Evolutionary conservation across 2,113 vertebrate species (phyloP).

Genomic region (Ahaetulla prasina): DNA sequence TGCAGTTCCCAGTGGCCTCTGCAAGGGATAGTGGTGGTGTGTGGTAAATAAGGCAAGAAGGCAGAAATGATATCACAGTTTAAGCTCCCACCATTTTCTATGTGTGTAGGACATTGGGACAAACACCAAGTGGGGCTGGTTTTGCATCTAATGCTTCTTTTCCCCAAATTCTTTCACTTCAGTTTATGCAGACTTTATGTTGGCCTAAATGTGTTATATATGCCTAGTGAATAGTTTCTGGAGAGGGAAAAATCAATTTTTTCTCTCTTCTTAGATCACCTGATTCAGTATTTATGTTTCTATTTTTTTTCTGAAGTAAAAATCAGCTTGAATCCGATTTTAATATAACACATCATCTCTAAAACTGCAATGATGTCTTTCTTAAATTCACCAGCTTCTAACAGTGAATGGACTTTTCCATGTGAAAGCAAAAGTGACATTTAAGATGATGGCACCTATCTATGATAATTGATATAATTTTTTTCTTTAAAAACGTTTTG

Average conservation of each 20-base stretch:
- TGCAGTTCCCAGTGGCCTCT: not conserved
- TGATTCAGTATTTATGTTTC: constrained; percentile 60
- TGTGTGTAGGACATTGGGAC: not conserved
- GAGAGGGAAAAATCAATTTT: constrained; percentile 40
- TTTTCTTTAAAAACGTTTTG: constrained; percentile 46
- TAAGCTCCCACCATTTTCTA: not conserved
- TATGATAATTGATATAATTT: constrained; percentile 4
- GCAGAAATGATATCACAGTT: not conserved
- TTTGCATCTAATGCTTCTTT: not conserved
- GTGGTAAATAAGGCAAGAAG: not conserved
- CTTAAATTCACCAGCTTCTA: not conserved
- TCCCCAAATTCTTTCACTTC: not conserved
- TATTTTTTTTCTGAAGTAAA: constrained; percentile 39
- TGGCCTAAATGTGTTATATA: not conserved
- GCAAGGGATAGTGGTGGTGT: not conserved
- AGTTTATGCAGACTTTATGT: not conserved
- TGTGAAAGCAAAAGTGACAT: constrained; percentile 20
- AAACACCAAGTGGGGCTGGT: not conserved
- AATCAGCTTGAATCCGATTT: constrained; percentile 47
- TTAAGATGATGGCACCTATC: constrained; percentile 43
- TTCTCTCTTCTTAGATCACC: constrained; percentile 47
- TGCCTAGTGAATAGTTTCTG: constrained; percentile 35
- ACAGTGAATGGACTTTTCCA: constrained; percentile 37
- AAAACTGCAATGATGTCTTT: constrained; percentile 20
- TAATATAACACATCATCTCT: constrained; percentile 28